These are phyloP conservation scores for Enhydra lutris DNA, from an alignment of 2,113 vertebrate genomes.

Conservation along the genomic window DNA sequence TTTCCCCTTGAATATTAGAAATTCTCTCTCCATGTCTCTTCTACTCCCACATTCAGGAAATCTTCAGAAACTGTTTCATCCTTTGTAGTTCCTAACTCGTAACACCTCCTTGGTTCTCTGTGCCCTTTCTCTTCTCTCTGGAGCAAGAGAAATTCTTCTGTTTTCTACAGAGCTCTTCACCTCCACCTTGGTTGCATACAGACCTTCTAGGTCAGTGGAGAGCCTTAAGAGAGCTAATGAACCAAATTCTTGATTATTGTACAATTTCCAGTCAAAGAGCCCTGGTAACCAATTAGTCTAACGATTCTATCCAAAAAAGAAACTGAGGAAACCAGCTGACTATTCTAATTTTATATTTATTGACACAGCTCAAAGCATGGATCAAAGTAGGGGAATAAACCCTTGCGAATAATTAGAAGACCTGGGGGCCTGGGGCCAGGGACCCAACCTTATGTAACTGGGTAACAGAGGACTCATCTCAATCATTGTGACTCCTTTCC, in stretches of 20 bases:
- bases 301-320: neutral
- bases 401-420: neutral
- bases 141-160: neutral
- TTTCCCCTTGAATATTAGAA: neutral
- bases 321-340: neutral
- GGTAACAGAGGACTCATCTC: neutral
- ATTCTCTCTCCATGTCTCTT: neutral
- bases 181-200: rapidly evolving
- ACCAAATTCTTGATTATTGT: neutral
- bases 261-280: neutral
- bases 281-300: neutral
- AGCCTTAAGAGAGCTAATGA: neutral
- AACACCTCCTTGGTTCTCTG: neutral
- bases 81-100: neutral
- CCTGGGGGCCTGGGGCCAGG: neutral
- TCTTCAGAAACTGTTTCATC: neutral
- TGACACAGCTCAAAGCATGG: neutral
- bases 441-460: neutral
- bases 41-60: neutral
- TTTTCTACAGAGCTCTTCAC: neutral
- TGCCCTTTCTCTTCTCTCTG: neutral
- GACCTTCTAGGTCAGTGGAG: neutral
- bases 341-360: neutral
- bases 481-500: neutral
- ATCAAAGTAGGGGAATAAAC: neutral